phyloP scores from a whole-genome alignment of 2,113 vertebrate genomes.

The Mus spicilegus region DNA sequence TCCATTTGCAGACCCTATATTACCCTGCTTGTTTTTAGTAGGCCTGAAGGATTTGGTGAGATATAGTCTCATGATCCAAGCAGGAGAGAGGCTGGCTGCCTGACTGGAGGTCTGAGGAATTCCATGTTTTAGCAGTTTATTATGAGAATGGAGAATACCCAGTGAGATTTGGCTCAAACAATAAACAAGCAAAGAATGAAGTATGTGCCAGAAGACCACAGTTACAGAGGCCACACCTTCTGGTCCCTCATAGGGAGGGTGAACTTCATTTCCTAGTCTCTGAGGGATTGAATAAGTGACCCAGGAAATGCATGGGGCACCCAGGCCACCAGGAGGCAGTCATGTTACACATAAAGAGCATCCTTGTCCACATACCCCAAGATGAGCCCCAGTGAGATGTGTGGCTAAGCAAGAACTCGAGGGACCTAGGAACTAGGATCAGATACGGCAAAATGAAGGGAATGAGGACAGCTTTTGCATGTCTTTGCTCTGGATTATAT shows the following conservation, averaged over 20 bases:
- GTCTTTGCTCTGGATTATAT: not conserved
- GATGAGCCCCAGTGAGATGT: not conserved
- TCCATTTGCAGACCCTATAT: not conserved
- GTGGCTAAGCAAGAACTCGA: rapidly evolving
- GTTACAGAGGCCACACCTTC: not conserved
- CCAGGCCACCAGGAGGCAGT: not conserved
- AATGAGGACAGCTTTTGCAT: not conserved
- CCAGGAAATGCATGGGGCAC: not conserved
- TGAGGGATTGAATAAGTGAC: not conserved
- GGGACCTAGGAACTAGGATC: too few species aligned
- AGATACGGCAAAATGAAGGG: not conserved
- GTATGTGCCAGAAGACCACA: too few species aligned
- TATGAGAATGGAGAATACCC: not conserved
- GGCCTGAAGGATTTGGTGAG: not conserved
- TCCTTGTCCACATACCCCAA: rapidly evolving
- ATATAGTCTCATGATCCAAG: rapidly evolving
- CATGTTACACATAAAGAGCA: not conserved
- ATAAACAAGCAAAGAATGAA: not conserved
- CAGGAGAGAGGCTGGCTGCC: not conserved
- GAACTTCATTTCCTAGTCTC: not conserved
- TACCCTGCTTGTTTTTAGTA: not conserved
- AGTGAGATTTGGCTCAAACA: not conserved
- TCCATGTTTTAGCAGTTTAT: not conserved
- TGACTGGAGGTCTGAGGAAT: not conserved
- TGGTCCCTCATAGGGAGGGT: not conserved